Evolutionary conservation across 2,113 vertebrate species (phyloP), one percentile per base, ranked within the genome.

Genomic region (Ornithorhynchus anatinus): DNA sequence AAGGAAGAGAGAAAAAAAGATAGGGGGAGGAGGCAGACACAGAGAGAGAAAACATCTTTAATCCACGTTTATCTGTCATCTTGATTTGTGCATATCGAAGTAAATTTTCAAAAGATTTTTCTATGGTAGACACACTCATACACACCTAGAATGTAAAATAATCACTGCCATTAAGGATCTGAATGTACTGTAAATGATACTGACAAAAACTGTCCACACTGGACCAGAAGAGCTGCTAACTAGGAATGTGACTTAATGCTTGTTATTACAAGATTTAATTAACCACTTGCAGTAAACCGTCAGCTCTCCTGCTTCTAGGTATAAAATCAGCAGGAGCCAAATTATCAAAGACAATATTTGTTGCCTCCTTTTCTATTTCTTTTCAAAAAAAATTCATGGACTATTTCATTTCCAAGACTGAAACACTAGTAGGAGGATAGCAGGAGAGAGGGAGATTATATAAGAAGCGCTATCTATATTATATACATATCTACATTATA

Each of bases 221-320:
- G 71, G 72, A 60, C 23, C 47, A 78, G 59, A 22, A 81, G 78
- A 79, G 54, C 59, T 84, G 44, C 60, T 80, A 86, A 81, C 57
- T 60, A 84, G 48, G 25, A 37, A 27, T 59, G 57, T 67, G 51
- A 39, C 64, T 69, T 53, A 77, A 56, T 52, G 58, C 4, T 12
- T 57, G 23, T 52, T 76, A 69, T 20, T 57, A 14, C 22, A 73
- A 51, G 64, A 75, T 56, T 74, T 84, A 85, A 90, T 88, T 84
- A 80, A 75, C 39, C 52, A 70, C 14, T 64, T 64, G 10, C 10
- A 62, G 50, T 56, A 75, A 36, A 42, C 27, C 43, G 77, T 69
- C 43, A 65, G 42, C 31, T 39, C 37, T 63, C 69, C 56, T 63
- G 56, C 58, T 85, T 69, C 57, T 69, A 74, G 61, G 47, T 80